phyloP scores from a whole-genome alignment of 2,113 vertebrate species.

The Peromyscus maniculatus region DNA sequence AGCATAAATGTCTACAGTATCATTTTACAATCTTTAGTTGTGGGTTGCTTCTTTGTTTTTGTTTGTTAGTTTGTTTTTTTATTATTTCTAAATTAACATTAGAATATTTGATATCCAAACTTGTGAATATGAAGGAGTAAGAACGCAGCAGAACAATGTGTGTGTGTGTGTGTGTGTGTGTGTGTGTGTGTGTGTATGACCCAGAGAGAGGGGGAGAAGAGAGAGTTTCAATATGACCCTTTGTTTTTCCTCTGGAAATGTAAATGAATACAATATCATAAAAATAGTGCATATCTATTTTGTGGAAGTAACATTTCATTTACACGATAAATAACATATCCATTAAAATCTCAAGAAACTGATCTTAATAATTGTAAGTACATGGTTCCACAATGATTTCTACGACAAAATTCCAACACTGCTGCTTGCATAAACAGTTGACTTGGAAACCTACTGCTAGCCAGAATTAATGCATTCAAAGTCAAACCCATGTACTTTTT shows the following conservation, averaged over 20 bases:
- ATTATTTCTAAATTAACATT: neutral
- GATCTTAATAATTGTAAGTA: neutral
- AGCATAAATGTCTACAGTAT: neutral
- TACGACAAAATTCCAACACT: neutral
- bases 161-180: too few species aligned
- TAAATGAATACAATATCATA: neutral
- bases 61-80: neutral
- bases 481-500: slow-evolving; percentile 52
- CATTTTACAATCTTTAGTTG: neutral
- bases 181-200: too few species aligned
- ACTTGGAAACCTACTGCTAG: slow-evolving; percentile 39
- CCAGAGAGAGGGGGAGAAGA: neutral
- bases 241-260: slow-evolving; percentile 13
- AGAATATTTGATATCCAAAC: neutral
- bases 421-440: slow-evolving; percentile 20
- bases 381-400: slow-evolving; percentile 36
- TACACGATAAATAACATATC: slow-evolving; percentile 3
- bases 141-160: too few species aligned
- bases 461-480: slow-evolving; percentile 73
- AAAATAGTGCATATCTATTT: neutral
- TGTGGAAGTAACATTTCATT: neutral
- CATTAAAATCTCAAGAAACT: slow-evolving; percentile 16
- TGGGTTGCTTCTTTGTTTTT: neutral
- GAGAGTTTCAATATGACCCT: neutral
- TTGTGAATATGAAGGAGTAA: neutral